Percentiles rank a stretch among this genome's conserved stretches.
Conservation (phyloP, 2,113 vertebrate genomes). For the Pyxicephalus adspersus region DNA sequence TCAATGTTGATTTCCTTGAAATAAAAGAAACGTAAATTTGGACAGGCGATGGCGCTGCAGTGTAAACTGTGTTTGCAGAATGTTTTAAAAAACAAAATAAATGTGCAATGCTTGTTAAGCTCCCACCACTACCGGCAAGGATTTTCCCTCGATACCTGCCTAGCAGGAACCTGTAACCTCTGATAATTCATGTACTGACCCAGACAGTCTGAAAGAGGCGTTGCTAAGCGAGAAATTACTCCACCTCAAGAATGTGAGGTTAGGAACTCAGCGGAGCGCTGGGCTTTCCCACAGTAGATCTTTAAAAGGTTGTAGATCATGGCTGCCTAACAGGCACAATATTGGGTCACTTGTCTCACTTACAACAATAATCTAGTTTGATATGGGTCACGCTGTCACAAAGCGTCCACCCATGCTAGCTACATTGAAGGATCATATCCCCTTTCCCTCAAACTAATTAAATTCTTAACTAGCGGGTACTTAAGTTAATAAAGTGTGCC, state of each 20-base stretch:
- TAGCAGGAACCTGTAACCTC: constrained; percentile 79
- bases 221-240: constrained; percentile 85
- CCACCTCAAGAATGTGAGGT: constrained; percentile 81
- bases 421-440: constrained; percentile 81
- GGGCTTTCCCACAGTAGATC: constrained; percentile 88
- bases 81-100: constrained; percentile 23
- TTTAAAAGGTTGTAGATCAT: constrained; percentile 88
- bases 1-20: too few species aligned
- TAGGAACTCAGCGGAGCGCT: constrained; percentile 72
- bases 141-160: constrained; percentile 78
- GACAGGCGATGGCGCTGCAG: constrained; percentile 18
- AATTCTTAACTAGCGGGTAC: constrained; percentile 83
- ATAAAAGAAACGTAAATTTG: too few species aligned
- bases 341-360: constrained; percentile 87
- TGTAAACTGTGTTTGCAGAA: background rate
- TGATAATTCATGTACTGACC: constrained; percentile 73
- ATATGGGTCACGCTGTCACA: constrained; percentile 84
- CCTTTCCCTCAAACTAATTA: constrained; percentile 84
- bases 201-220: constrained; percentile 73
- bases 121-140: constrained; percentile 52
- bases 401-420: constrained; percentile 79
- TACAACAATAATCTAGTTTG: constrained; percentile 88
- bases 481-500: constrained; percentile 88
- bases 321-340: constrained; percentile 84
- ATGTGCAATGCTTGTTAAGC: constrained; percentile 44